Conservation (phyloP, 2,113 vertebrate species). For the Eira barbara region DNA sequence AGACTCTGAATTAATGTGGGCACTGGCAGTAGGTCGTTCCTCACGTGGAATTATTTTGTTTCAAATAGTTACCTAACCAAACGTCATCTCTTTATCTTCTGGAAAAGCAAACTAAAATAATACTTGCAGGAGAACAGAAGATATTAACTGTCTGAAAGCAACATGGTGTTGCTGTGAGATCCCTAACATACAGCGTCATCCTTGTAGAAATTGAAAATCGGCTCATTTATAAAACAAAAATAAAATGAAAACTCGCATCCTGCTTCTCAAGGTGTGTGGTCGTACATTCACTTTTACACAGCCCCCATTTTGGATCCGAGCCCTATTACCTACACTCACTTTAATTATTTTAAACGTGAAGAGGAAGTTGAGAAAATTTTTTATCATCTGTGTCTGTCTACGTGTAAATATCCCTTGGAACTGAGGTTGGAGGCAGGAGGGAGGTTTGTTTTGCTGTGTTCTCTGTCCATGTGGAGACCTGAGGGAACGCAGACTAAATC, state of each 20-base stretch:
- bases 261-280: neutral
- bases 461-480: neutral
- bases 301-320: neutral
- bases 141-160: neutral
- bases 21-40: constrained; percentile 56
- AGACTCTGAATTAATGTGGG: constrained; percentile 30
- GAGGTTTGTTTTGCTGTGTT: neutral
- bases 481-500: neutral
- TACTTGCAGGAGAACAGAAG: neutral
- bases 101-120: neutral
- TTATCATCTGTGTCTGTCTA: neutral
- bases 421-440: neutral
- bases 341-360: neutral
- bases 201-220: constrained; percentile 8
- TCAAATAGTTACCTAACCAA: constrained; percentile 21
- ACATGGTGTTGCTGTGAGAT: neutral
- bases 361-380: neutral
- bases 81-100: constrained; percentile 29
- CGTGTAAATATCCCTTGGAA: neutral
- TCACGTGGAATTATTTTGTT: constrained; percentile 60
- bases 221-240: neutral
- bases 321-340: neutral
- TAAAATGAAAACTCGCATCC: neutral
- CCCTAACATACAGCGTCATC: neutral
- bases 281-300: neutral